Base-by-base conservation (phyloP, 2,888 invertebrate genomes). In the Julus scanicus region DNA sequence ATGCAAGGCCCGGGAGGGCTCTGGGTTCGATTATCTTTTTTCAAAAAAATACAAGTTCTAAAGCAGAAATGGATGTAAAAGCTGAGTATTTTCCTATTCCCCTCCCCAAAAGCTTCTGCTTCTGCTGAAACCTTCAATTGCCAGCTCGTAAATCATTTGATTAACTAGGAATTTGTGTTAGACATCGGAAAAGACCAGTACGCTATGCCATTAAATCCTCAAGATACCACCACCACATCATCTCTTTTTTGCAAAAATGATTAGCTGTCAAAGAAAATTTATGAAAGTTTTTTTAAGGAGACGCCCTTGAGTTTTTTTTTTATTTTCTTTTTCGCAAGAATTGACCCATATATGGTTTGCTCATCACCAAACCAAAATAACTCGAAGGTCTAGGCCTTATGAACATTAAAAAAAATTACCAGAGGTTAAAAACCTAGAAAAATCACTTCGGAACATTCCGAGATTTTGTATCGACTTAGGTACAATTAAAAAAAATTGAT, bases 111-210 rank as follows among this genome's bases (percentile, higher is more conserved):
- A 53, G 53, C 53, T 53, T 53, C 44, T 44, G 44, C 44, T 44
- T 44, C 53, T 53, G 53, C 53, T 53, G 53, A 53, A 53, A 53
- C 53, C 53, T 53, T 53, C 53, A 53, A 53, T 53, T 53, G 53
- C 53, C 53, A 53, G 53, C 53, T 53, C 53, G 53, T 53, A 53
- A 53, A 53, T 53, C 53, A 53, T 53, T 53, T 53, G 53, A 53
- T 53, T 53, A 53, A 53, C 53, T 53, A 53, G 53, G 53, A 53
- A 53, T 53, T 53, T 53, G 53, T 53, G 53, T 53, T 53, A 53
- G 53, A 17, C 53, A 53, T 53, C 17, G 53, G 53, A 53, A 53
- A 53, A 53, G 53, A 53, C 53, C 53, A 53, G 53, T 53, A 53
- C 53, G 6, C 53, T 53, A 53, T 53, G 53, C 53, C 53, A 53